Base-by-base conservation (phyloP, 1,140 invertebrate genomes). In the Drosophila repleta region DNA sequence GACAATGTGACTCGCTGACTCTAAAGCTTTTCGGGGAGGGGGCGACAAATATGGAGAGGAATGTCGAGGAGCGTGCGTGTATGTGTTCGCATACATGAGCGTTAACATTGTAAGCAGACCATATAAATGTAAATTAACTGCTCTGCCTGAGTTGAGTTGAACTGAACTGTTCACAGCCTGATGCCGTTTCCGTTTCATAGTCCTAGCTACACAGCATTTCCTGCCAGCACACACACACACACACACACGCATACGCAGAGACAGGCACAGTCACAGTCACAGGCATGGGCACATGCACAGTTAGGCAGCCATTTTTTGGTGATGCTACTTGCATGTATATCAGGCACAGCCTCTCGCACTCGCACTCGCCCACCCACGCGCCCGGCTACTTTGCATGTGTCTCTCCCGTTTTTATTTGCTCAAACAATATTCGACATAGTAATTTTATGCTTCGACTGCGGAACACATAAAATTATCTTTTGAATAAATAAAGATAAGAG, bases 121-220 rank as follows among this genome's bases (percentile, higher is more conserved):
- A 89, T 88, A 88, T 88, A 88, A 88, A 88, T 88, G 83, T 88
- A 88, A 88, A 88, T 88, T 84, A 88, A 88, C 84, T 89, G 87
- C 74, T 71, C 24, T 66, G 63, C 46, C 63, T 55, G 63, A 66
- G 63, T 48, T 55, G 63, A 66, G 63, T 48, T 37, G 55, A 67
- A 60, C 63, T 57, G 46, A 72, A 66, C 68, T 71, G 68, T 71
- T 71, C 69, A 67, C 69, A 80, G 76, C 73, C 81, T 82, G 79
- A 83, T 85, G 84, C 83, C 73, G 84, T 88, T 88, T 88, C 83
- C 83, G 84, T 76, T 85, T 81, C 74, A 74, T 85, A 77, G 81
- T 85, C 77, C 67, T 74, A 69, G 71, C 71, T 84, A 78, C 83
- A 78, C 46, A 73, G 83, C 82, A 87, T 88, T 82, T 87, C 82